Percentiles rank a stretch among this genome's conserved stretches.
phyloP scores from a whole-genome alignment of 2,888 invertebrate genomes.

The Drosophila austrosaltans region DNA sequence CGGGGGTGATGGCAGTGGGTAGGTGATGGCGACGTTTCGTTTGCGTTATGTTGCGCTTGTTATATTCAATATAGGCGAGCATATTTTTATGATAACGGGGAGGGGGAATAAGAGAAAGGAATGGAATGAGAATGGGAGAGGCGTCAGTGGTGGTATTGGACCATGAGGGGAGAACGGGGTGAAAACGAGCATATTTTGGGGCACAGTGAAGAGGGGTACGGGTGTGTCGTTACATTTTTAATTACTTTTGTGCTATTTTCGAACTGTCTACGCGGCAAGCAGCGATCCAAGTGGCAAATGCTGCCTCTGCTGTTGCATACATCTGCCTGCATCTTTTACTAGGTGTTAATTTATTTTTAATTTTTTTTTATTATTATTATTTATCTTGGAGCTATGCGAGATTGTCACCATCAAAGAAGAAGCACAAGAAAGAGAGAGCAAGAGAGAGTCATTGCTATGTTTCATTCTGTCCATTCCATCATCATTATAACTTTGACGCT shows the following conservation, averaged over 20 bases:
- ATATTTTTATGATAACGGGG: constrained; percentile 49
- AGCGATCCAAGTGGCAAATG: constrained; percentile 38
- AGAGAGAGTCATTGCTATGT: neutral
- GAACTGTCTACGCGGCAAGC: constrained; percentile 61
- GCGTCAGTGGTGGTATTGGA: neutral
- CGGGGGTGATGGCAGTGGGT: neutral
- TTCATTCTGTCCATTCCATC: constrained; percentile 51
- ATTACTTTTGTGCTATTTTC: constrained; percentile 79
- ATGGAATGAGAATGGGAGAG: constrained; percentile 1
- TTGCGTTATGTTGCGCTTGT: constrained; percentile 67
- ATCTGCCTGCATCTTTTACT: constrained; percentile 58
- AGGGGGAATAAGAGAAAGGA: constrained; percentile 19
- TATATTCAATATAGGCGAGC: constrained; percentile 73
- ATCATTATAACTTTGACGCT: constrained; percentile 57
- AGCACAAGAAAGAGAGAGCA: neutral
- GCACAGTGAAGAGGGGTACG: neutral
- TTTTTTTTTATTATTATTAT: constrained; percentile 80
- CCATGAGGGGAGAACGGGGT: neutral
- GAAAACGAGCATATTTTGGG: neutral
- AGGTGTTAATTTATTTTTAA: constrained; percentile 82
- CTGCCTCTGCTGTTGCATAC: constrained; percentile 44
- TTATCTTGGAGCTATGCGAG: constrained; percentile 71
- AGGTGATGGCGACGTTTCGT: neutral
- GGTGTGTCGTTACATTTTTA: constrained; percentile 70
- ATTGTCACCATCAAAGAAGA: constrained; percentile 43